Conservation (phyloP, 2,113 vertebrate genomes). For the Crypturellus undulatus region DNA sequence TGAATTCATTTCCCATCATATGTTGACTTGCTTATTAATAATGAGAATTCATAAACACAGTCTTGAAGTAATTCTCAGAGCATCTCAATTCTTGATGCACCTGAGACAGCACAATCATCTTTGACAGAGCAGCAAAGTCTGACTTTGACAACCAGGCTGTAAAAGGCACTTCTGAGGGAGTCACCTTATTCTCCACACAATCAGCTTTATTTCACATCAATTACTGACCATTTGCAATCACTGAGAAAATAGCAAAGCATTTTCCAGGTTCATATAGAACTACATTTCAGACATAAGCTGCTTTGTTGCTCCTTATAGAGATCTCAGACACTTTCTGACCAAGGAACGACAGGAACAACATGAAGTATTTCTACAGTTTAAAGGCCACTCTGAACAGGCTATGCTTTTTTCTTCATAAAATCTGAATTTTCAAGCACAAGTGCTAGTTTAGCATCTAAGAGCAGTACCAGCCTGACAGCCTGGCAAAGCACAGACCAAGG, state of each 20-base stretch:
- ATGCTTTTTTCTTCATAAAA: background rate
- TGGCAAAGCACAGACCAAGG: background rate
- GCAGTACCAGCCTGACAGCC: background rate
- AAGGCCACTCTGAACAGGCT: background rate
- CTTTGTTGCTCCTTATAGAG: background rate
- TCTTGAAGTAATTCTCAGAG: background rate
- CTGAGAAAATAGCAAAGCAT: background rate
- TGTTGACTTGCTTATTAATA: background rate
- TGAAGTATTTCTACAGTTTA: background rate
- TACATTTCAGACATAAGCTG: background rate
- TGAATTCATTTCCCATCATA: rapidly evolving
- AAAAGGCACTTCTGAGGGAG: background rate
- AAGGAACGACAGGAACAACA: background rate
- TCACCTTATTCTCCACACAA: background rate
- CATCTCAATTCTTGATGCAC: background rate
- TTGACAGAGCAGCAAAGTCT: background rate
- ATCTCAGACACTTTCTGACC: background rate
- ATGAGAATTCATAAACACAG: background rate
- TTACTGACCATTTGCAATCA: background rate
- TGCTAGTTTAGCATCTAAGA: background rate
- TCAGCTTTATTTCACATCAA: background rate
- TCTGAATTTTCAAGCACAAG: background rate
- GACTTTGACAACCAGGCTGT: background rate
- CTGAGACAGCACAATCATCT: background rate
- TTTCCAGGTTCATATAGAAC: background rate